A percentile compares a stretch with the other conserved stretches of the same genome.
Evolutionary conservation across 2,113 vertebrate species (phyloP).

Genomic region (Tor tambroides): DNA sequence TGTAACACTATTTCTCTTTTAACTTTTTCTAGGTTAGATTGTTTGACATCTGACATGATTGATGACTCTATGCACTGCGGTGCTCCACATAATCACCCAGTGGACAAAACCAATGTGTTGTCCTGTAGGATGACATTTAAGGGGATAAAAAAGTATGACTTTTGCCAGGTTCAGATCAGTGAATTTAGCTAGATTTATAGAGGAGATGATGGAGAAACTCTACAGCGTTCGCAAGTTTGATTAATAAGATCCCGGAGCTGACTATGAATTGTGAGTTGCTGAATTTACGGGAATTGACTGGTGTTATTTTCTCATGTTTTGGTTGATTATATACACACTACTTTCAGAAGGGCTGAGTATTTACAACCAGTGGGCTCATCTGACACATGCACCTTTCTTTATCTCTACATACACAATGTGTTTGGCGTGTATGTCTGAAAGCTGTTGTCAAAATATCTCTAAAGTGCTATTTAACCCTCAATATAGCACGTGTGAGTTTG

Average conservation of each 20-base stretch:
- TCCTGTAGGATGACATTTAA: neutral
- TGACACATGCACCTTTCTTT: neutral
- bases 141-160: neutral
- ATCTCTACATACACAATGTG: neutral
- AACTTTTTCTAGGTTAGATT: neutral
- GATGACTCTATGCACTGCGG: neutral
- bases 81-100: slow-evolving; percentile 18
- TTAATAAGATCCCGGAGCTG: neutral
- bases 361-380: neutral
- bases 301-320: neutral
- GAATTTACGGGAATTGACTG: slow-evolving; percentile 2
- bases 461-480: neutral
- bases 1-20: neutral
- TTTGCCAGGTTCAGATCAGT: neutral
- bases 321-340: neutral
- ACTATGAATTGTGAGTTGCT: slow-evolving; percentile 5
- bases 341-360: neutral
- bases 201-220: neutral
- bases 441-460: neutral
- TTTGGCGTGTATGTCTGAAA: neutral
- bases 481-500: neutral
- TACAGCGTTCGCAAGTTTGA: neutral
- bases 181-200: slow-evolving; percentile 10
- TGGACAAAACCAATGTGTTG: neutral
- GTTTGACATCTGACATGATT: neutral